phyloP scores from a whole-genome alignment of 2,797 vertebrate species.

The Ctenosaura bakeri region DNA sequence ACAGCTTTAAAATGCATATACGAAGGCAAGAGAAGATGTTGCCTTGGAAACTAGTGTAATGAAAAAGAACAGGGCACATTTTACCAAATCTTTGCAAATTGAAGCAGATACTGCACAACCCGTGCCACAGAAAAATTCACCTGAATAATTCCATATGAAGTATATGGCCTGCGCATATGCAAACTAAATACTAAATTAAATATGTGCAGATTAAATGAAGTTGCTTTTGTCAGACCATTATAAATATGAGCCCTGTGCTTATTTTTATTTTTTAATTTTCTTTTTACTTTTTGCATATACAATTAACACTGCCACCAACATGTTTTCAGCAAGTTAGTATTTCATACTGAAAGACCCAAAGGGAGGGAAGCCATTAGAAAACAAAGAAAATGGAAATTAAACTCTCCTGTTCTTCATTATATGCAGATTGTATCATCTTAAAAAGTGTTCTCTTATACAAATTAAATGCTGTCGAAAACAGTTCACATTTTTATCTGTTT shows the following conservation, averaged over 20 bases:
- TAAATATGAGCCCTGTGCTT: not conserved
- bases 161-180: not conserved
- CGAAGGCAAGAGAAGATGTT: slow-evolving; percentile 64
- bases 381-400: not conserved
- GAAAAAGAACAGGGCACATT: slow-evolving; percentile 69
- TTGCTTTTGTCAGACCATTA: not conserved
- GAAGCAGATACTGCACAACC: not conserved
- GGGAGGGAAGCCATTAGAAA: not conserved
- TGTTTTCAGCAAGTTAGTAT: not conserved
- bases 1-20: slow-evolving; percentile 58
- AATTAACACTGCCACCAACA: not conserved
- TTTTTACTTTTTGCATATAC: not conserved
- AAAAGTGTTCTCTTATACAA: not conserved
- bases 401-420: not conserved
- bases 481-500: not conserved
- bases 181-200: slow-evolving; percentile 9
- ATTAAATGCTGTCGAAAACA: not conserved
- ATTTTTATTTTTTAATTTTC: not conserved
- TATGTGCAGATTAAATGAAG: not conserved
- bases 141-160: slow-evolving; percentile 36
- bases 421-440: not conserved
- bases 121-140: slow-evolving; percentile 13
- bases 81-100: slow-evolving; percentile 55
- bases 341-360: not conserved
- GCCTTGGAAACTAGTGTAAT: slow-evolving; percentile 74